Evolutionary conservation across 2,797 vertebrate species (phyloP), one percentile per base, ranked within the genome.

Genomic region (Anabacerthia variegaticeps): DNA sequence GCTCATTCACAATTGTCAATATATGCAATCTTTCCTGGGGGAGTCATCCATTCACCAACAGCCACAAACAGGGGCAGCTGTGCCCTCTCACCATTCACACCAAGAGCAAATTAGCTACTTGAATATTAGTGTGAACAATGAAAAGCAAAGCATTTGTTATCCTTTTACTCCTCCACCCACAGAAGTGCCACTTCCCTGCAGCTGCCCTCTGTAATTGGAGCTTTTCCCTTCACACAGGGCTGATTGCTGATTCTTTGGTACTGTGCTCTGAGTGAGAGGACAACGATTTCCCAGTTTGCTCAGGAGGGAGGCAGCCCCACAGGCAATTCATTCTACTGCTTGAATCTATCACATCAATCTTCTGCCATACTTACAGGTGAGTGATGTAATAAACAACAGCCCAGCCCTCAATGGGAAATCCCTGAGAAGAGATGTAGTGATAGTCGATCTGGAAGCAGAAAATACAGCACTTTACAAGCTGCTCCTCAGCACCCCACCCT

Each of bases 351-450:
- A 56, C 55, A 61, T 41, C 69, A 36, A 86, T 77, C 62, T 71
- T n/a, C 22, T 48, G 10, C 24, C 12, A 68, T 34, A 98, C 98
- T 98, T 81, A 99, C 98, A 99, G 96, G 93, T 99, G 98, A 63
- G 98, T 99, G 93, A 99, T 98, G 93, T 99, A 99, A 96, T 99
- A 99, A n/a, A 99, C 98, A 51, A 99, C 98, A 30, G 98, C 98
- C 98, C 98, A 99, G 76, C 98, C 98, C 92, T 99, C 98, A 5
- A 98, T 99, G 19, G 98, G 98, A 79, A 98, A 98, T 52, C 98
- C 98, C 96, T 99, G 98, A 76, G 98, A 98, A 39, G 98, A 98
- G 94, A 99, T 99, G 97, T 99, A 99, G 94, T 99, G 98, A 88
- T 99, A 99, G 97, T 99, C 98, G 34, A 99, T 98, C 98, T 99